Evolutionary conservation across 2,113 vertebrate species (phyloP).

Genomic region (Hydrolagus affinis): DNA sequence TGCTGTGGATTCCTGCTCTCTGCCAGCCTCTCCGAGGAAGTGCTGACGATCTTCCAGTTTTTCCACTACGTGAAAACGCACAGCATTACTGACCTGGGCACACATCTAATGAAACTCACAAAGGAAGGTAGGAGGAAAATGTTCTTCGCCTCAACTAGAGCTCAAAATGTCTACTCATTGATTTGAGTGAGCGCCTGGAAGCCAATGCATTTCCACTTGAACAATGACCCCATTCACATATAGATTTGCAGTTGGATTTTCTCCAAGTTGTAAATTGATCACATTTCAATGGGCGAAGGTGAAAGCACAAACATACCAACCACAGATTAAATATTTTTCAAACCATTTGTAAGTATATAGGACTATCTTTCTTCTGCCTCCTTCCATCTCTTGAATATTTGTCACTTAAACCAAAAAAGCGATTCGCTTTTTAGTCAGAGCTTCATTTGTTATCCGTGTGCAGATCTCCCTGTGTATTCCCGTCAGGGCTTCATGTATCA

Average conservation of each 20-base stretch:
- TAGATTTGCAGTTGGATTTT: neutral
- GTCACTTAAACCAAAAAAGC: neutral
- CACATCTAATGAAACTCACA: constrained; percentile 68
- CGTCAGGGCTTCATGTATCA: neutral
- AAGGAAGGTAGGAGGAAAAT: constrained; percentile 68
- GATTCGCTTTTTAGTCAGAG: neutral
- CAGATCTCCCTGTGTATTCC: too few relatives aligned
- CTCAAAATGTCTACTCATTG: neutral
- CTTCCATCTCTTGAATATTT: neutral
- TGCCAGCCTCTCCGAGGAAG: neutral
- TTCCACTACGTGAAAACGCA: constrained; percentile 69
- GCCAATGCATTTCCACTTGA: neutral
- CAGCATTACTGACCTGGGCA: constrained; percentile 66
- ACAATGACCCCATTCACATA: neutral
- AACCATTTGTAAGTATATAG: too few relatives aligned
- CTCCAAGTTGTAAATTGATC: neutral
- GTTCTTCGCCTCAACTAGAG: neutral
- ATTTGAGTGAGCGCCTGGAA: too few relatives aligned
- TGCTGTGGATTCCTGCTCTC: constrained; percentile 52
- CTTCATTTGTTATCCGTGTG: neutral
- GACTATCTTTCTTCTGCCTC: too few relatives aligned
- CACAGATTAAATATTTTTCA: neutral
- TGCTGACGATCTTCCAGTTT: constrained; percentile 77
- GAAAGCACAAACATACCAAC: neutral
- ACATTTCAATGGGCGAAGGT: neutral